These are phyloP conservation scores for Galleria mellonella DNA, from an alignment of 1,140 invertebrate species.

Conservation along the genomic window DNA sequence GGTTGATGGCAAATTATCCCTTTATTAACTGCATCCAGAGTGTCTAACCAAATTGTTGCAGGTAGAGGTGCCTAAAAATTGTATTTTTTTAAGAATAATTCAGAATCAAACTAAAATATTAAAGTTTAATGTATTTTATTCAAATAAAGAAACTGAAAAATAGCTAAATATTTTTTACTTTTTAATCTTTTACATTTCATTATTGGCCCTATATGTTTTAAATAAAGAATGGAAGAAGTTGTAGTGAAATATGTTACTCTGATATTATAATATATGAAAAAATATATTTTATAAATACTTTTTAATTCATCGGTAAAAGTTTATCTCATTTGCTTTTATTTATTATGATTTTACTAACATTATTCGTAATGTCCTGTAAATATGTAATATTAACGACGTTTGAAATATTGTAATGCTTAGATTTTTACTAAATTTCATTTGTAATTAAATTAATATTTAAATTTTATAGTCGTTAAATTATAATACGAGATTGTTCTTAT, in stretches of 20 bases:
- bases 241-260: background rate
- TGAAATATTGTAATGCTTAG: no score
- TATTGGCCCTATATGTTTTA: background rate
- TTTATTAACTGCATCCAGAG: constrained; percentile 32
- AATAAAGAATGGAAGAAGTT: background rate
- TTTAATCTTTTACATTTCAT: background rate
- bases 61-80: constrained; percentile 32
- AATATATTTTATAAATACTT: no score
- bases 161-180: background rate
- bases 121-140: background rate
- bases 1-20: constrained; percentile 37
- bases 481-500: no score
- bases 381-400: no score
- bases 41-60: constrained; percentile 20
- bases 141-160: background rate
- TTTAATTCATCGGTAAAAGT: no score
- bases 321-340: no score
- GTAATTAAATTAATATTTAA: no score
- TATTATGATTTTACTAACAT: no score
- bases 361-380: no score
- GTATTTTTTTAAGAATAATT: background rate
- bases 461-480: no score
- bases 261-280: no score
- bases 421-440: no score
- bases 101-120: background rate